phyloP scores from a whole-genome alignment of 2,797 vertebrate species.

The Enteromius radiatus region DNA sequence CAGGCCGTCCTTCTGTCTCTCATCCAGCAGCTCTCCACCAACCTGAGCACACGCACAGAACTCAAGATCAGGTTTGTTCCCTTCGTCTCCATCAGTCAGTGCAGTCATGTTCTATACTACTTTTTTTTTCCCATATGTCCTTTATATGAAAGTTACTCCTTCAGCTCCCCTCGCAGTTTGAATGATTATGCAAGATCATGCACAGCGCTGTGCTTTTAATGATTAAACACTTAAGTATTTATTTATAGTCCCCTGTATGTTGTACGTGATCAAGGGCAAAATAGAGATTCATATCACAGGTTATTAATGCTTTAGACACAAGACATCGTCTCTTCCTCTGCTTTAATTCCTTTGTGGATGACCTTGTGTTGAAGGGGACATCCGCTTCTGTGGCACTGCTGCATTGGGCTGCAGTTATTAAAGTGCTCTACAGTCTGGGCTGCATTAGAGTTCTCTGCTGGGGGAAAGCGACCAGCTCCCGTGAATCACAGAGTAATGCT shows the following conservation, averaged over 20 bases:
- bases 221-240: slow-evolving; percentile 27
- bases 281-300: slow-evolving; percentile 16
- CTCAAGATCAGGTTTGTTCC: slow-evolving; percentile 92
- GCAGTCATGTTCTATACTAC: neutral
- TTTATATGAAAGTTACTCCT: neutral
- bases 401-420: slow-evolving; percentile 44
- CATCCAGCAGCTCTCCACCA: slow-evolving; percentile 97
- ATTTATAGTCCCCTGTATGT: slow-evolving; percentile 21
- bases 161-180: neutral
- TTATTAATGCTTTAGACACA: neutral
- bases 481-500: slow-evolving; percentile 52
- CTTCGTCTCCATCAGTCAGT: neutral
- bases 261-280: slow-evolving; percentile 2
- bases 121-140: neutral
- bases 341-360: slow-evolving; percentile 20
- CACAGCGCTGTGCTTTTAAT: slow-evolving; percentile 18
- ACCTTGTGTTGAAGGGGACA: slow-evolving; percentile 49
- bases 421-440: slow-evolving; percentile 43
- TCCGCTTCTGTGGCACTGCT: slow-evolving; percentile 27
- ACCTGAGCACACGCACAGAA: slow-evolving; percentile 90
- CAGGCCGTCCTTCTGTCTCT: slow-evolving; percentile 98
- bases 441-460: slow-evolving; percentile 27
- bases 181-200: slow-evolving; percentile 5
- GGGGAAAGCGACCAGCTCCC: slow-evolving; percentile 21
- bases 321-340: neutral